A percentile compares a stretch with the other conserved stretches of the same genome.
phyloP scores from a whole-genome alignment of 1,140 invertebrate genomes.

The Melanaphis sacchari region DNA sequence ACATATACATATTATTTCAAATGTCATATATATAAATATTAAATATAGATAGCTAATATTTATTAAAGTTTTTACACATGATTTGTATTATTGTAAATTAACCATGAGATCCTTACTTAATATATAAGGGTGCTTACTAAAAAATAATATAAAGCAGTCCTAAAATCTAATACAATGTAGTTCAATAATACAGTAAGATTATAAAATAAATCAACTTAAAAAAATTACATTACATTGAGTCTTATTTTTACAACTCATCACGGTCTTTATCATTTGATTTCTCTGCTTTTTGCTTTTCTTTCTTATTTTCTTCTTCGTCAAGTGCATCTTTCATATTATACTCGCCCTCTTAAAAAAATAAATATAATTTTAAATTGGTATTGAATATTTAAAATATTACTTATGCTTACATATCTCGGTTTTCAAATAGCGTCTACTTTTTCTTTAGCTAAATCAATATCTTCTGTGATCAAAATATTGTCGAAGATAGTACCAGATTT shows the following conservation, averaged over 20 bases:
- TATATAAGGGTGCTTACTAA: no score
- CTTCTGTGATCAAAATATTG: conserved; percentile 94
- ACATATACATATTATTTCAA: no score
- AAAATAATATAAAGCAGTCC: no score
- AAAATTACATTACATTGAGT: conserved; percentile 29
- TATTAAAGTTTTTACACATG: no score
- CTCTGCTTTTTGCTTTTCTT: conserved; percentile 64
- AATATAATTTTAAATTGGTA: neutral
- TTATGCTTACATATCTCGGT: conserved; percentile 63
- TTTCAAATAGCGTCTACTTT: conserved; percentile 69
- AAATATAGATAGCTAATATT: no score
- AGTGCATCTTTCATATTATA: conserved; percentile 92
- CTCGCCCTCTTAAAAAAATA: conserved; percentile 75
- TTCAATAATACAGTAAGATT: conserved; percentile 37
- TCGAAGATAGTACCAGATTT: conserved; percentile 99
- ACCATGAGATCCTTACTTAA: no score
- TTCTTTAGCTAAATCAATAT: conserved; percentile 78
- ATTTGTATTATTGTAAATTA: no score
- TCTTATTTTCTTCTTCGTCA: conserved; percentile 82
- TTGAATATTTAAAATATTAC: neutral
- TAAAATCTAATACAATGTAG: no score
- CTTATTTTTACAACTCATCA: conserved; percentile 56
- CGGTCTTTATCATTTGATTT: conserved; percentile 48
- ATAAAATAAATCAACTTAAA: conserved; percentile 45
- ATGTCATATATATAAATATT: no score